Evolutionary conservation across 2,113 vertebrate genomes (phyloP).

Genomic region (Notarius quadriscutis): DNA sequence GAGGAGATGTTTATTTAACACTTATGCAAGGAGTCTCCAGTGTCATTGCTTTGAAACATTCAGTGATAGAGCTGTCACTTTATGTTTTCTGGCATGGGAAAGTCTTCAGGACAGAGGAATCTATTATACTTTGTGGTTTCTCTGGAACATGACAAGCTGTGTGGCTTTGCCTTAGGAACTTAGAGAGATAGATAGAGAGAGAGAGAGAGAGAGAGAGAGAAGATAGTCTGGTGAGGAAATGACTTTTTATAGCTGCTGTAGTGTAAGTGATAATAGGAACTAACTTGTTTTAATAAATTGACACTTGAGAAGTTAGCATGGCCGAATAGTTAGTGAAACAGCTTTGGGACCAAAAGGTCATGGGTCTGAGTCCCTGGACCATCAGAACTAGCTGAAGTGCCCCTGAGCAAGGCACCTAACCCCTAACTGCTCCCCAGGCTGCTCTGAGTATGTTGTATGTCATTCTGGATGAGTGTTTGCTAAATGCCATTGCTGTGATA

Average conservation of each 20-base stretch:
- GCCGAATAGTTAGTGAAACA: no score
- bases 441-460: no score
- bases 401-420: no score
- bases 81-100: neutral
- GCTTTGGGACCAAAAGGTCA: no score
- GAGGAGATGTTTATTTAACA: no score
- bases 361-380: no score
- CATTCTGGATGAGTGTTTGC: no score
- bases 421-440: no score
- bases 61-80: neutral
- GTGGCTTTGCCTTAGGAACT: neutral
- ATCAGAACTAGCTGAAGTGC: no score
- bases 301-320: no score
- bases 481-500: neutral
- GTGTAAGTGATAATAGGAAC: neutral
- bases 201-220: neutral
- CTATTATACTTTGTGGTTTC: neutral
- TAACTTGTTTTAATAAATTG: neutral
- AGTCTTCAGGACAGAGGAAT: neutral
- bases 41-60: neutral
- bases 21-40: neutral
- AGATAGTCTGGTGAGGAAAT: neutral
- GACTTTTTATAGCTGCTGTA: no score
- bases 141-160: neutral
- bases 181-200: no score